Evolutionary conservation across 2,113 vertebrate genomes (phyloP).

Genomic region (Scopus umbretta): DNA sequence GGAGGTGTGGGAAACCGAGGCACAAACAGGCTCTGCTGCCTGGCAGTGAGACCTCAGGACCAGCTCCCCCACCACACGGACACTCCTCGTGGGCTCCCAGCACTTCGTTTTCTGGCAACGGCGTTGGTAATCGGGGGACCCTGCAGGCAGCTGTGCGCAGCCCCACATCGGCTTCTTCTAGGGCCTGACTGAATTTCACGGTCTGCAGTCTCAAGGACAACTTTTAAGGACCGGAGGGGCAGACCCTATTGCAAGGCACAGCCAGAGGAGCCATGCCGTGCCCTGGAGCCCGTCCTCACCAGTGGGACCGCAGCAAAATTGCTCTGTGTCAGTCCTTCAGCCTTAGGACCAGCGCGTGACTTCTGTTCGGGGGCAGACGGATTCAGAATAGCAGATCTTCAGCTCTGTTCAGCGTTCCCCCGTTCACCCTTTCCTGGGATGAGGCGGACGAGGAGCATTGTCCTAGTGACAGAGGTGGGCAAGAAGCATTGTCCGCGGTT

Average conservation of each 20-base stretch:
- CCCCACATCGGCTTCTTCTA: not conserved
- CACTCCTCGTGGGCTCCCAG: not conserved
- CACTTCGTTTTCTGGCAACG: not conserved
- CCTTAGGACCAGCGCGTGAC: not conserved
- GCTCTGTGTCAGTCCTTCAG: not conserved
- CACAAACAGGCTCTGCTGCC: not conserved
- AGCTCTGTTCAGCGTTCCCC: not conserved
- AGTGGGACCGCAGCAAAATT: not conserved
- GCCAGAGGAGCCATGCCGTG: not conserved
- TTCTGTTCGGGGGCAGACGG: not conserved
- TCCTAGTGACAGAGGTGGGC: not conserved
- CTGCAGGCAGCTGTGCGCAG: not conserved
- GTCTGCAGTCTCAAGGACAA: not conserved
- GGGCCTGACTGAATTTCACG: not conserved
- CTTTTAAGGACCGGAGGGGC: not conserved
- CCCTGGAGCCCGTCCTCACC: not conserved
- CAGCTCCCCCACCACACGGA: not conserved
- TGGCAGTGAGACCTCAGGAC: not conserved
- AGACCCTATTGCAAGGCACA: not conserved
- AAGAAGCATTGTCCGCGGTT: not conserved
- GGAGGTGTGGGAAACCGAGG: not conserved
- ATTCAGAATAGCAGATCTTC: not conserved
- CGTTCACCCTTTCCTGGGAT: not conserved
- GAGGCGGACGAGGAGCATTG: not conserved
- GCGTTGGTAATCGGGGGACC: fast-evolving